phyloP scores from a whole-genome alignment of 2,113 vertebrate species.

The Charadrius vociferus region DNA sequence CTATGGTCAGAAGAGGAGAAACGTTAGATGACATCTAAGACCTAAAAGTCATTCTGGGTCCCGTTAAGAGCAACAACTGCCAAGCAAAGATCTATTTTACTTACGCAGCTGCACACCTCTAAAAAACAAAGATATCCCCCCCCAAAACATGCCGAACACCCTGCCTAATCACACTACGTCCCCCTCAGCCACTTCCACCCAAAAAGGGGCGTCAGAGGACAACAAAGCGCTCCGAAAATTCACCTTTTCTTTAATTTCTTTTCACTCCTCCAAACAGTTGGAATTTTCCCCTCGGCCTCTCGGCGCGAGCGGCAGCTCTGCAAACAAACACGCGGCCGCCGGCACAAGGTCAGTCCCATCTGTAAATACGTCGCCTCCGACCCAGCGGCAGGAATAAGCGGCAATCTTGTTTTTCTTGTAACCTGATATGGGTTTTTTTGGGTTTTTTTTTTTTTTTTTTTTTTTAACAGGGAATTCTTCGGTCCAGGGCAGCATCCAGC shows the following conservation, averaged over 20 bases:
- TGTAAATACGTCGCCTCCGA: neutral
- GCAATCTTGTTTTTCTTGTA: neutral
- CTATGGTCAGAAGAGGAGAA: neutral
- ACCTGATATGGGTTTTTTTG: neutral
- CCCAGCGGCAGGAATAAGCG: rapidly evolving
- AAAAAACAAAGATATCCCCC: neutral
- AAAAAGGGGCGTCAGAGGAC: neutral
- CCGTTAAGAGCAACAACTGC: neutral
- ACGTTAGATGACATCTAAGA: neutral
- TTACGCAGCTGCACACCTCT: rapidly evolving
- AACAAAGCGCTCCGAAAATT: neutral
- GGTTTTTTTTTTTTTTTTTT: too few species aligned
- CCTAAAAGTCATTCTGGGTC: neutral
- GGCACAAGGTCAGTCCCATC: neutral
- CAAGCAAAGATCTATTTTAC: neutral
- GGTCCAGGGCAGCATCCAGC: neutral
- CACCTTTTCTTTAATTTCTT: neutral
- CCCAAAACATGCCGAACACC: rapidly evolving
- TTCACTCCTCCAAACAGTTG: neutral
- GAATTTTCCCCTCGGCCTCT: neutral
- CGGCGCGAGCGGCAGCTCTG: neutral
- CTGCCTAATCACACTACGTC: rapidly evolving
- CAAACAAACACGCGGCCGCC: neutral
- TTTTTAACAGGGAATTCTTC: neutral
- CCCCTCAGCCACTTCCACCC: neutral